phyloP scores from a whole-genome alignment of 1,140 invertebrate genomes.

The Hydropsyche tenuis region DNA sequence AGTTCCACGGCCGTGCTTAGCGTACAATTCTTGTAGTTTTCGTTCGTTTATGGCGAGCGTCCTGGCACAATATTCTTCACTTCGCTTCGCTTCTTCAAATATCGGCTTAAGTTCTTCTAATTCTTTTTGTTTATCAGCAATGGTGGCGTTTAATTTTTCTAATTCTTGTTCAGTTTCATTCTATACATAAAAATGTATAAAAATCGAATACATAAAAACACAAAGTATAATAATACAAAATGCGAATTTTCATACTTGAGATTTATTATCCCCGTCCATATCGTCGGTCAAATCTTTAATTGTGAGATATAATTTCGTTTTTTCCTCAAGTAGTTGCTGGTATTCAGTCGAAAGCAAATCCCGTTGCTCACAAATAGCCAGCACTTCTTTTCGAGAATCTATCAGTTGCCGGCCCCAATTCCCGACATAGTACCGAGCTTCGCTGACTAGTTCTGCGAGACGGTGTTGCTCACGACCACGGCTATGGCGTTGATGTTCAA shows the following conservation, averaged over 20 bases:
- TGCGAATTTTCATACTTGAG: slow-evolving; percentile 62
- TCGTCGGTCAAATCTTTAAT: slow-evolving; percentile 97
- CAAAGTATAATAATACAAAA: not conserved
- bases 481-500: slow-evolving; percentile 86
- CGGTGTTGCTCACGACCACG: slow-evolving; percentile 91
- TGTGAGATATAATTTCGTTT: slow-evolving; percentile 92
- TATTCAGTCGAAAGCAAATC: slow-evolving; percentile 92
- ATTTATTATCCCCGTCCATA: slow-evolving; percentile 92
- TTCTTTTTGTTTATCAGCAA: slow-evolving; percentile 86
- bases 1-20: slow-evolving; percentile 96
- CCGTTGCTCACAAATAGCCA: slow-evolving; percentile 87
- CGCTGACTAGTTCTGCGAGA: slow-evolving; percentile 82
- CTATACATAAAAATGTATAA: no score
- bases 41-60: slow-evolving; percentile 95
- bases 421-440: slow-evolving; percentile 90
- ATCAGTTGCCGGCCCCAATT: slow-evolving; percentile 77
- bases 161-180: slow-evolving; percentile 92
- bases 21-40: slow-evolving; percentile 97
- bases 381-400: slow-evolving; percentile 88
- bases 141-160: slow-evolving; percentile 86
- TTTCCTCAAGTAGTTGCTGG: slow-evolving; percentile 91
- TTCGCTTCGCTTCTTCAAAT: slow-evolving; percentile 92
- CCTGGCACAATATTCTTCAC: slow-evolving; percentile 88
- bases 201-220: not conserved
- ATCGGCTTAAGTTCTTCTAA: slow-evolving; percentile 86